A percentile compares a stretch with the other conserved stretches of the same genome.
phyloP scores from a whole-genome alignment of 2,113 vertebrate species.

The Mungos mungo region DNA sequence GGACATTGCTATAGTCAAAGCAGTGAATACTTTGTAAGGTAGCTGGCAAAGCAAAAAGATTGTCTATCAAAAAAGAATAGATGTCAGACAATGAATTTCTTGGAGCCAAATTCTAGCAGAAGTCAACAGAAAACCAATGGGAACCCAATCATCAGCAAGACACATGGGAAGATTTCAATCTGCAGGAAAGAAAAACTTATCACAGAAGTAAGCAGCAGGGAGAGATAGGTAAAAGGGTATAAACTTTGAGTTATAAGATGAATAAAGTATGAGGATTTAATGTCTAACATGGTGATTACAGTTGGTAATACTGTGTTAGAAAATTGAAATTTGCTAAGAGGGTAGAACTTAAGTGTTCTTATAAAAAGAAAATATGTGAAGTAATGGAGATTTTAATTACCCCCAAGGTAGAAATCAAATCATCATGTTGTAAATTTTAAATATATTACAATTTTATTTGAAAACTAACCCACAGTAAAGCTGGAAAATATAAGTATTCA shows the following conservation, averaged over 20 bases:
- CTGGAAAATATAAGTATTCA: not conserved
- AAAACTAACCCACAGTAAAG: not conserved
- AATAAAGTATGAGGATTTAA: not conserved
- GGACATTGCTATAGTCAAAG: not conserved
- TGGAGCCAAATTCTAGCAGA: not conserved
- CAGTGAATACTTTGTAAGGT: not conserved
- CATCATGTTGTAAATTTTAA: not conserved
- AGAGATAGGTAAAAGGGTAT: not conserved
- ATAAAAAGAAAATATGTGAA: not conserved
- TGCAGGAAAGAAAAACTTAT: not conserved
- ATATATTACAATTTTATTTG: not conserved
- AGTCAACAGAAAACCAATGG: not conserved
- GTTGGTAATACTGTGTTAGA: not conserved
- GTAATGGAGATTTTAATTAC: not conserved
- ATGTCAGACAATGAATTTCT: not conserved
- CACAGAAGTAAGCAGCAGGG: not conserved
- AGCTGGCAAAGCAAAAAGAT: not conserved
- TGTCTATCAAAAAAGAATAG: not conserved
- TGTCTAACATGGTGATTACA: not conserved
- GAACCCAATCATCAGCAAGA: not conserved
- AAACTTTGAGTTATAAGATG: not conserved
- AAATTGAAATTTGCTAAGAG: not conserved
- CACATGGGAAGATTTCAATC: not conserved
- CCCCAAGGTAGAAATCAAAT: not conserved
- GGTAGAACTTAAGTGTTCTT: not conserved